Percentiles rank a stretch among this genome's conserved stretches.
Conservation (phyloP, 2,888 invertebrate genomes). For the Xestobium rufovillosum region DNA sequence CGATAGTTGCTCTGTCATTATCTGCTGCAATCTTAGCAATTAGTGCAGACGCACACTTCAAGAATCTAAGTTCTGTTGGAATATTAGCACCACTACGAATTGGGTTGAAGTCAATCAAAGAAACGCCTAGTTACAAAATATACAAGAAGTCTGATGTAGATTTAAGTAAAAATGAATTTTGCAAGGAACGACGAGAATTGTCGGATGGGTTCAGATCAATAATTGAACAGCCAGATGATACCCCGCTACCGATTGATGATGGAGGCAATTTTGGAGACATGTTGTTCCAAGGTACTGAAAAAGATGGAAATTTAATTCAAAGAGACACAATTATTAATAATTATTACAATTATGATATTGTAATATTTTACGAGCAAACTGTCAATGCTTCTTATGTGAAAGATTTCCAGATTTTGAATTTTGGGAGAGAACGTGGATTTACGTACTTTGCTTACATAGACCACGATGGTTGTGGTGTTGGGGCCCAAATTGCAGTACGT, state of each 20-base stretch:
- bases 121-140: no score
- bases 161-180: no score
- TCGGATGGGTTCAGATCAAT: no score
- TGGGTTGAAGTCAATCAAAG: no score
- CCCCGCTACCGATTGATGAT: not conserved
- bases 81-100: no score
- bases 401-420: not conserved
- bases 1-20: no score
- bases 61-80: no score
- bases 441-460: not conserved
- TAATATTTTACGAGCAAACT: not conserved
- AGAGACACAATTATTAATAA: conserved; percentile 1
- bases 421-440: not conserved
- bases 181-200: no score
- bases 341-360: not conserved
- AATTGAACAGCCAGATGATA: not conserved
- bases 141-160: no score
- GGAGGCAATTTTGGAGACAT: not conserved
- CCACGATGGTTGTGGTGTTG: not conserved
- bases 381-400: no score
- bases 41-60: no score
- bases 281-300: not conserved
- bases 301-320: not conserved
- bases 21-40: no score
- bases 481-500: not conserved